Conservation (phyloP, 2,888 invertebrate genomes). For the Ornithoptera priamus region DNA sequence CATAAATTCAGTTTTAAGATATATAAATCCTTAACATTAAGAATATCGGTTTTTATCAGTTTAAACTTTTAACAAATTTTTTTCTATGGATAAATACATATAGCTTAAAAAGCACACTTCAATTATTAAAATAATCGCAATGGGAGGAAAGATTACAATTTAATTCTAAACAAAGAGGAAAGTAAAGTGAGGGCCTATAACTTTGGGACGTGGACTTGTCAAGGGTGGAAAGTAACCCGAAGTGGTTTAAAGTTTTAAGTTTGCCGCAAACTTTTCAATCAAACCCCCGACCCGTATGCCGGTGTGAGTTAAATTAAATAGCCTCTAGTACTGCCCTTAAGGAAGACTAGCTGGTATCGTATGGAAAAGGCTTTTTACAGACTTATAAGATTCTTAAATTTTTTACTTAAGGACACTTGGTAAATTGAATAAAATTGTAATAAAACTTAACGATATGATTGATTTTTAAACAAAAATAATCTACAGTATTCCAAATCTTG, state of each 20-base stretch:
- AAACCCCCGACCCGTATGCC: conserved; percentile 50
- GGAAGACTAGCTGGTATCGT: neutral
- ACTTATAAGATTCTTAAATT: neutral
- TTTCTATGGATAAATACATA: neutral
- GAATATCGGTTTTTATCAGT: too few species aligned
- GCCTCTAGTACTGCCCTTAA: conserved; percentile 40
- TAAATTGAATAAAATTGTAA: too few species aligned
- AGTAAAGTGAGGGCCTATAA: conserved; percentile 35
- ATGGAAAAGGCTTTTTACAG: conserved; percentile 6
- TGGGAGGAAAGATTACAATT: conserved; percentile 25
- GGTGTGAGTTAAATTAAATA: conserved; percentile 46
- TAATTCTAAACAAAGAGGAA: conserved; percentile 22
- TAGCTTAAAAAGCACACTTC: neutral
- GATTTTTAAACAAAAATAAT: too few species aligned
- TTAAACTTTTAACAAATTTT: neutral
- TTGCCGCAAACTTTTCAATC: conserved; percentile 66
- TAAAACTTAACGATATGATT: too few species aligned
- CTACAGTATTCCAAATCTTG: neutral
- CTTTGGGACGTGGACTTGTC: conserved; percentile 34
- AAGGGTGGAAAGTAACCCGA: conserved; percentile 38
- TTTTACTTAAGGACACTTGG: too few species aligned
- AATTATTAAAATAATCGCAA: conserved; percentile 5
- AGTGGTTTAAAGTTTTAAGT: conserved; percentile 51
- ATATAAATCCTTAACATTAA: too few species aligned
- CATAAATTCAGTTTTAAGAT: too few species aligned